These are phyloP conservation scores for Cotesia vestalis DNA, from an alignment of 1,140 invertebrate genomes.

Conservation along the genomic window DNA sequence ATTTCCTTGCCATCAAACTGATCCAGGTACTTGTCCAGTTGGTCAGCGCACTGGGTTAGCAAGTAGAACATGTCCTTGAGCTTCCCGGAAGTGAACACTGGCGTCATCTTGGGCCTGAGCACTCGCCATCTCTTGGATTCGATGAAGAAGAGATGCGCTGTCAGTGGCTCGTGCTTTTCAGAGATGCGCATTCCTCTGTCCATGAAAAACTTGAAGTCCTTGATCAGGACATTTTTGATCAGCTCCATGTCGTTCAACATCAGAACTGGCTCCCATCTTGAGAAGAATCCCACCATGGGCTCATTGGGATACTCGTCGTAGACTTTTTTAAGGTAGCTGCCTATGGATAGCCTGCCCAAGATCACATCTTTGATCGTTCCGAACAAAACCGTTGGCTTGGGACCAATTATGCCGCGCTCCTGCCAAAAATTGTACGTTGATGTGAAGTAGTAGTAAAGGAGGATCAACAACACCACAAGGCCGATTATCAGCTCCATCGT, in stretches of 20 bases:
- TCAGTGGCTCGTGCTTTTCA: slow-evolving; percentile 55
- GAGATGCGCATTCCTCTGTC: slow-evolving; percentile 53
- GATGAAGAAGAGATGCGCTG: slow-evolving; percentile 54
- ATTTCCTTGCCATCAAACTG: slow-evolving; percentile 55
- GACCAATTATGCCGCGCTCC: slow-evolving; percentile 23
- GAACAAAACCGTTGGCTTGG: slow-evolving; percentile 28
- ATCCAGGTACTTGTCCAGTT: slow-evolving; percentile 58
- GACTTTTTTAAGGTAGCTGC: slow-evolving; percentile 13
- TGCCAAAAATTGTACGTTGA: slow-evolving; percentile 30
- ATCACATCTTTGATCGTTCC: slow-evolving; percentile 28
- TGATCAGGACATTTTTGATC: slow-evolving; percentile 64
- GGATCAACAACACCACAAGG: neutral
- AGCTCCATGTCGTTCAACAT: slow-evolving; percentile 61
- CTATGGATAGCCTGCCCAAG: slow-evolving; percentile 3
- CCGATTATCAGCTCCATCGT: neutral
- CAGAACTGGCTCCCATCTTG: slow-evolving; percentile 51
- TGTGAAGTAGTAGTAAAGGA: slow-evolving; percentile 31
- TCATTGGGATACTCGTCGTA: slow-evolving; percentile 25
- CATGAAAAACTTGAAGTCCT: slow-evolving; percentile 63
- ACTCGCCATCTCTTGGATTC: slow-evolving; percentile 35
- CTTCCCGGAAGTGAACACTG: slow-evolving; percentile 65
- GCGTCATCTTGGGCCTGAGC: slow-evolving; percentile 46
- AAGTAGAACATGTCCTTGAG: slow-evolving; percentile 65
- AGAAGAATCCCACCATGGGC: slow-evolving; percentile 29
- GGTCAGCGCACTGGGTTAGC: slow-evolving; percentile 56